These are phyloP conservation scores for Drosophila kanekoi DNA, from an alignment of 2,888 invertebrate species.

Conservation along the genomic window DNA sequence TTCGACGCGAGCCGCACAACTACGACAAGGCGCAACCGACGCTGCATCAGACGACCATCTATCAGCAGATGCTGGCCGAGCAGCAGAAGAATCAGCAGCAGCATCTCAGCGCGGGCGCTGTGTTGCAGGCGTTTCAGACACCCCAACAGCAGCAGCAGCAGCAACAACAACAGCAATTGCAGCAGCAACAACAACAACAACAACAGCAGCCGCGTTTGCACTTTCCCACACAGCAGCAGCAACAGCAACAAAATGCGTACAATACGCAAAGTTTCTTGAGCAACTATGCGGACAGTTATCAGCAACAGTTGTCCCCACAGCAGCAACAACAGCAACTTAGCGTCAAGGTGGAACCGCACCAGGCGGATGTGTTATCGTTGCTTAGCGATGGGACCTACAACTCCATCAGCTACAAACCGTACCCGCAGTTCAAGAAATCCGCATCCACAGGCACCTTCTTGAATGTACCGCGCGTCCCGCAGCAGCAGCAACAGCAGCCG, in stretches of 20 bases:
- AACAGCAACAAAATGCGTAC: conserved; percentile 46
- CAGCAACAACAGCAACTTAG: conserved; percentile 68
- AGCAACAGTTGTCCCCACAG: conserved; percentile 42
- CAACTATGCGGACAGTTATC: conserved; percentile 63
- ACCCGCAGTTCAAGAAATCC: conserved; percentile 83
- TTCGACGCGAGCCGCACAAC: conserved; percentile 85
- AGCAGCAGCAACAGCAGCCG: conserved; percentile 55
- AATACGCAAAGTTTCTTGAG: conserved; percentile 56
- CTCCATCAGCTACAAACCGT: conserved; percentile 80
- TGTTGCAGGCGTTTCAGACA: conserved; percentile 66
- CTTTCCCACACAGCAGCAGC: conserved; percentile 54
- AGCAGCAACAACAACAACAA: conserved; percentile 53
- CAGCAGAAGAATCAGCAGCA: conserved; percentile 81
- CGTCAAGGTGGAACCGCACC: conserved; percentile 81
- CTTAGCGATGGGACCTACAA: conserved; percentile 64
- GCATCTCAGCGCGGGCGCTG: conserved; percentile 64
- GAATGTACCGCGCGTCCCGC: conserved; percentile 74
- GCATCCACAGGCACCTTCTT: conserved; percentile 83
- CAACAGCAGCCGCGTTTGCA: conserved; percentile 62
- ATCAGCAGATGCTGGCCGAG: conserved; percentile 85
- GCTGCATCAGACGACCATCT: conserved; percentile 85
- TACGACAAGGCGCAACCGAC: conserved; percentile 85
- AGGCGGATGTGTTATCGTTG: conserved; percentile 77
- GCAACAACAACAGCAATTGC: conserved; percentile 53
- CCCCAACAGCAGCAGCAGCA: conserved; percentile 77